These are phyloP conservation scores for Philereme transversata DNA, from an alignment of 2,888 invertebrate species.

Conservation along the genomic window DNA sequence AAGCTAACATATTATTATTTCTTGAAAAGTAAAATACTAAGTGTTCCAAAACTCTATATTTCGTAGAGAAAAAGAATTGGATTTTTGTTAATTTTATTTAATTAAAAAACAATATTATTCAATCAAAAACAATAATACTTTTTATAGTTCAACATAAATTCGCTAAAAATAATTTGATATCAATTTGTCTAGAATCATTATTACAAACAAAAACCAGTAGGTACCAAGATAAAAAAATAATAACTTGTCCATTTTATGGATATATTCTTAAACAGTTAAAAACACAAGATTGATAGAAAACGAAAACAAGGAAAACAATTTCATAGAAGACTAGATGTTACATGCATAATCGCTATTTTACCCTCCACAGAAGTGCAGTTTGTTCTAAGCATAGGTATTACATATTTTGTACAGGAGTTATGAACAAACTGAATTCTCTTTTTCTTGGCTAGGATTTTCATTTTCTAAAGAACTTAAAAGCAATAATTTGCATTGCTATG, in stretches of 20 bases:
- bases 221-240: neutral
- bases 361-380: neutral
- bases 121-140: neutral
- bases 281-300: slow-evolving; percentile 6
- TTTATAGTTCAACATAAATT: neutral
- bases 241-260: slow-evolving; percentile 25
- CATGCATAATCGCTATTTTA: slow-evolving; percentile 16
- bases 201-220: neutral
- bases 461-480: neutral
- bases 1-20: too few relatives aligned
- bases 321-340: slow-evolving; percentile 32
- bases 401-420: neutral
- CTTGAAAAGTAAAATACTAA: too few relatives aligned
- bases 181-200: neutral
- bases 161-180: too few relatives aligned
- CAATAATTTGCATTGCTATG: slow-evolving; percentile 15
- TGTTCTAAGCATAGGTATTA: neutral
- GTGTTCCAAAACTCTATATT: too few relatives aligned
- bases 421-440: neutral
- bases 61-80: too few relatives aligned
- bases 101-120: neutral
- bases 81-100: too few relatives aligned
- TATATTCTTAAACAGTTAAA: slow-evolving; percentile 1
- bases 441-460: neutral
- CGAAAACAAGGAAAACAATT: slow-evolving; percentile 13